Evolutionary conservation across 2,888 invertebrate species (phyloP).

Genomic region (Pachydiplax longipennis): DNA sequence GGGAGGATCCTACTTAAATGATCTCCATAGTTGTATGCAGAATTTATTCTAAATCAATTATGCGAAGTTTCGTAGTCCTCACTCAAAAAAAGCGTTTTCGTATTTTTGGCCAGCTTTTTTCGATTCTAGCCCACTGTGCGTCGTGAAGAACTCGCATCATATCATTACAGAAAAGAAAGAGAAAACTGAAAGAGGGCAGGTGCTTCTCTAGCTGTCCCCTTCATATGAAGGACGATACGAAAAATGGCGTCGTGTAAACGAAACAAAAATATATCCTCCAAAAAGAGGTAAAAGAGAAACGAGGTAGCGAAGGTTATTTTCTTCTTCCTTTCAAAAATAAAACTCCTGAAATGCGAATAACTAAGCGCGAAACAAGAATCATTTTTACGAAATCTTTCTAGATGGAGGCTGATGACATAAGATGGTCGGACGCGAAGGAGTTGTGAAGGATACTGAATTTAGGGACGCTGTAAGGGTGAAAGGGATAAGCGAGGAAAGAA

Average conservation of each 20-base stretch:
- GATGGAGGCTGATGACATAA: not conserved
- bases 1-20: no score
- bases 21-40: no score
- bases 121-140: no score
- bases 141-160: not conserved
- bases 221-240: not conserved
- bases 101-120: no score
- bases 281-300: not conserved
- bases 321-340: not conserved
- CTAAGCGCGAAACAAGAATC: not conserved
- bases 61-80: no score
- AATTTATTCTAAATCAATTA: no score
- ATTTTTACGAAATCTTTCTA: not conserved
- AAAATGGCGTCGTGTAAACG: not conserved
- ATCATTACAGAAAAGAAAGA: not conserved
- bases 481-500: not conserved
- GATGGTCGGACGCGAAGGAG: not conserved
- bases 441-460: not conserved
- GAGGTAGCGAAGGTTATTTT: not conserved
- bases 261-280: not conserved
- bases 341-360: not conserved
- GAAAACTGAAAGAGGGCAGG: not conserved
- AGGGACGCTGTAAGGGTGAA: not conserved
- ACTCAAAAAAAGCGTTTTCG: no score
- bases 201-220: not conserved